Base-by-base conservation (phyloP, 2,888 invertebrate genomes). In the Tipula unca region DNA sequence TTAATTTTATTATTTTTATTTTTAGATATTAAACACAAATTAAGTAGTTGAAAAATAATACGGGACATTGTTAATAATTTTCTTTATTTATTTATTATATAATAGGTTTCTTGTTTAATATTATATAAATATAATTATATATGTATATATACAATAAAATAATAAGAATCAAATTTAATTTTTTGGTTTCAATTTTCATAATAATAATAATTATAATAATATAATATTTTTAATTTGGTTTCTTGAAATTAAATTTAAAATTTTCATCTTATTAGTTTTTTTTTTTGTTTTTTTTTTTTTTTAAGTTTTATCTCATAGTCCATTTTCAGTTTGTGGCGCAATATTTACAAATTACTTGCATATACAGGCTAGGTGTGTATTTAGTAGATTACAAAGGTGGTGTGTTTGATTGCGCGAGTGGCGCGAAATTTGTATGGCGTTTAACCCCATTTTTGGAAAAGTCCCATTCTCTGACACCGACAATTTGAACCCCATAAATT, bases 401-500 rank as follows among this genome's bases (percentile, higher is more conserved):
- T 86, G 87, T 89, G 88, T 86, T 89, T 89, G 0, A 86, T 87
- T 87, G 36, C 25, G 69, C 69, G 25, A 69, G 10, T 8, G 0
- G 69, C 69, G 69, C 69, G 10, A 32, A 35, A 5, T 83, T 32
- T 1, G 14, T 36, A 20, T 39, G 20, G 13, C 39, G 20, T 20
- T 92, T 93, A 95, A 90, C 95, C 95, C 95, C 96, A 96, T 92
- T 96, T 95, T 90, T 96, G 96, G 93, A 96, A 96, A 89, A 96
- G 93, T 87, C 97, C 96, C 94, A 95, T 94, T 88, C 96, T 94
- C 91, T 96, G 96, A 91, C 96, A 97, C 89, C 95, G 93, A 91
- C 96, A 96, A 92, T 97, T 96, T 90, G 95, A 94, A 86, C 96
- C 96, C 96, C 96, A 97, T 85, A 96, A 92, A 91, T 96, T 96